These are phyloP conservation scores for Lamprotornis superbus DNA, from an alignment of 2,113 vertebrate genomes.

Conservation along the genomic window DNA sequence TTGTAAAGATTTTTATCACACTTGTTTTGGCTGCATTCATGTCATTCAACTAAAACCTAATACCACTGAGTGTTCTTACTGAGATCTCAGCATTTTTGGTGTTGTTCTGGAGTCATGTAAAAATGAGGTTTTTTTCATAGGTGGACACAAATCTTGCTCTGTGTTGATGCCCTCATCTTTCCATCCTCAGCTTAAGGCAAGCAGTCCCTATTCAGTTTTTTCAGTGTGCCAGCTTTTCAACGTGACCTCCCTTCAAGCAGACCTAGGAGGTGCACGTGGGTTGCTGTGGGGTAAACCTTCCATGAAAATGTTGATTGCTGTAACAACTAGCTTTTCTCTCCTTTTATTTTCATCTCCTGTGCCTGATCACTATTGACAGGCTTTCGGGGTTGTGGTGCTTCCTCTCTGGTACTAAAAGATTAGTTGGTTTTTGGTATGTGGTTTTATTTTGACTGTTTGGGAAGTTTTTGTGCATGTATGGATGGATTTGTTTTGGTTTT, in stretches of 20 bases:
- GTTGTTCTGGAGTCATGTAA: background rate
- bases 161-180: background rate
- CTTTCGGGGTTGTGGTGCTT: background rate
- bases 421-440: background rate
- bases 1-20: slow-evolving; percentile 4
- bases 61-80: background rate
- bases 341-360: background rate
- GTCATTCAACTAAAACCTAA: background rate
- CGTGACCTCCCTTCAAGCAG: background rate
- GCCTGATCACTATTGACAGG: background rate
- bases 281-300: background rate
- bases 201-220: background rate
- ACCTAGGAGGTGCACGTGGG: rapidly evolving
- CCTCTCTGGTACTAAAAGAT: background rate
- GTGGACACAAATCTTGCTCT: background rate
- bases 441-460: background rate
- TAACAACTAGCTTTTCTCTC: background rate
- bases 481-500: background rate
- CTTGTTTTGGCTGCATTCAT: background rate
- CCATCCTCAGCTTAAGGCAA: background rate
- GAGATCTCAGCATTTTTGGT: background rate
- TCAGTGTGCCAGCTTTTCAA: background rate
- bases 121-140: background rate
- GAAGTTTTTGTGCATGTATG: rapidly evolving
- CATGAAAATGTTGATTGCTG: background rate